Conservation (phyloP, 1,140 invertebrate species). For the Semibalanus balanoides region DNA sequence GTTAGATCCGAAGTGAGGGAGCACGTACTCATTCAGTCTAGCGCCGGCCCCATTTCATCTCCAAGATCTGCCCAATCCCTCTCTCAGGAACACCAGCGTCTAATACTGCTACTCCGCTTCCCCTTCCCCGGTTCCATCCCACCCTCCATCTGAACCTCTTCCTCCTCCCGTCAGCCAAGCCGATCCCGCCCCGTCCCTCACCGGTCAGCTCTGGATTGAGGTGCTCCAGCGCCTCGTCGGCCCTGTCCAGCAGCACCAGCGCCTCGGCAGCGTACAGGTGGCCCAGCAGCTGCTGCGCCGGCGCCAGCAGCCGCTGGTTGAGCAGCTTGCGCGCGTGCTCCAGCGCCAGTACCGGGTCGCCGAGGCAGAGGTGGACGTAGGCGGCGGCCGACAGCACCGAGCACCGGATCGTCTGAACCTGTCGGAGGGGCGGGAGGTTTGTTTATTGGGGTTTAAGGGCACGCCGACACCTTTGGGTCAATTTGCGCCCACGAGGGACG, state of each 20-base stretch:
- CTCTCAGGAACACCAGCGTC: too few species aligned
- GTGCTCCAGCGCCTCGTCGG: conserved; percentile 65
- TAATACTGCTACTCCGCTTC: too few species aligned
- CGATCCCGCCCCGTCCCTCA: neutral
- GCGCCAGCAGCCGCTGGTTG: conserved; percentile 31
- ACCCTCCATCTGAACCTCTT: neutral
- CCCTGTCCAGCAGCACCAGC: conserved; percentile 62
- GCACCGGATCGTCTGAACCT: conserved; percentile 31
- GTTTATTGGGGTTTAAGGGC: too few species aligned
- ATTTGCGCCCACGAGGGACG: too few species aligned
- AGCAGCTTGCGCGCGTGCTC: conserved; percentile 55
- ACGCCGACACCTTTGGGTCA: too few species aligned
- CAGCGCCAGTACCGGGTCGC: conserved; percentile 66
- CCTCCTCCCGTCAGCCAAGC: neutral
- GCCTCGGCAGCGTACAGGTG: conserved; percentile 80
- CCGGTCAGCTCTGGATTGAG: conserved; percentile 37
- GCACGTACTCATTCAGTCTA: too few species aligned
- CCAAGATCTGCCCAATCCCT: too few species aligned
- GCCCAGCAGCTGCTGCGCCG: conserved; percentile 48
- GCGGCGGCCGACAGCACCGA: conserved; percentile 60
- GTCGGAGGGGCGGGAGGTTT: conserved; percentile 18
- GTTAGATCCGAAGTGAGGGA: too few species aligned
- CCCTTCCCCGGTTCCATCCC: too few species aligned
- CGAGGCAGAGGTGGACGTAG: conserved; percentile 69
- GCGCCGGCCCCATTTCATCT: too few species aligned